These are phyloP conservation scores for Myxocyprinus asiaticus DNA, from an alignment of 2,113 vertebrate genomes.

Conservation along the genomic window DNA sequence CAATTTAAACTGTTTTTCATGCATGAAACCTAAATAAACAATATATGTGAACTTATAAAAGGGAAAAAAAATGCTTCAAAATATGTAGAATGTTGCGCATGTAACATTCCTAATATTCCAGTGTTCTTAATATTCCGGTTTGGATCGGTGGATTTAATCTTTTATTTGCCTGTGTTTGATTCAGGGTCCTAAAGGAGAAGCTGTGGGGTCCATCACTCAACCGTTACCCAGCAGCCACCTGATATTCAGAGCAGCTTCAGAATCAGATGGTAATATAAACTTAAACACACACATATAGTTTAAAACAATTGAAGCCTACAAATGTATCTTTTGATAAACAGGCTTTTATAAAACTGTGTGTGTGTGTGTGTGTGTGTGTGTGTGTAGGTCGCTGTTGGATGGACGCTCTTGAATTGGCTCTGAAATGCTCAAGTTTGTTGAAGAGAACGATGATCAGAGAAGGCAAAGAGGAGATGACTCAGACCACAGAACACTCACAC, in stretches of 20 bases:
- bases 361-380: too few species aligned
- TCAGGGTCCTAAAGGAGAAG: slow-evolving; percentile 97
- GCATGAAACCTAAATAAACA: too few species aligned
- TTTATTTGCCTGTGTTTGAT: slow-evolving; percentile 44
- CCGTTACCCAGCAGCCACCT: slow-evolving; percentile 97
- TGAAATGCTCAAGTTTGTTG: slow-evolving; percentile 95
- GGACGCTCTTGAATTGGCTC: slow-evolving; percentile 95
- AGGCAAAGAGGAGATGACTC: slow-evolving; percentile 90
- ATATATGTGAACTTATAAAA: too few species aligned
- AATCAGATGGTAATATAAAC: slow-evolving; percentile 89
- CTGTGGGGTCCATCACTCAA: slow-evolving; percentile 97
- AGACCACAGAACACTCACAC: slow-evolving; percentile 84
- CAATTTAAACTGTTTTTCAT: too few species aligned
- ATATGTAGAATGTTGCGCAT: too few species aligned
- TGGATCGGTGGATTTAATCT: slow-evolving; percentile 14
- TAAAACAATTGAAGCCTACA: not conserved
- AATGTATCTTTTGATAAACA: too few species aligned
- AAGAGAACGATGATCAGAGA: slow-evolving; percentile 98
- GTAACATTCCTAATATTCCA: not conserved
- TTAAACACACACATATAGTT: not conserved
- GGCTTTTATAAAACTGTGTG: not conserved
- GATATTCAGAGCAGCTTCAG: slow-evolving; percentile 94
- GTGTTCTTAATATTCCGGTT: not conserved
- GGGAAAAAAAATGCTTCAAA: too few species aligned
- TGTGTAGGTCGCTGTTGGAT: slow-evolving; percentile 94